A percentile compares a stretch with the other conserved stretches of the same genome.
These are phyloP conservation scores for Eupleurogrammus muticus DNA, from an alignment of 2,797 vertebrate species.

Conservation along the genomic window DNA sequence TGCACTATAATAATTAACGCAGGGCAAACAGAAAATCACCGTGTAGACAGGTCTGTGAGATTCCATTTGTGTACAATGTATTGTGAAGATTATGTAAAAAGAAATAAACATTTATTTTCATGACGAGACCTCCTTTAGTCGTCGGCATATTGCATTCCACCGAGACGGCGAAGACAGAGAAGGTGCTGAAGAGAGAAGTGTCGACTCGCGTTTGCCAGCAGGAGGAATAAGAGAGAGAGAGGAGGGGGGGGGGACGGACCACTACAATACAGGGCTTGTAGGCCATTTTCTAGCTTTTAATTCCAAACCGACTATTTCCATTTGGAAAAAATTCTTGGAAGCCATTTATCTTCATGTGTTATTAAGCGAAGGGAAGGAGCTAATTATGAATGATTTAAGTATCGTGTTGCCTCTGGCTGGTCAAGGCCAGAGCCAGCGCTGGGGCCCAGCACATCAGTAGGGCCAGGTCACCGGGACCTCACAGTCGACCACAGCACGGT, in stretches of 20 bases:
- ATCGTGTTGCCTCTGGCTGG: slow-evolving; percentile 74
- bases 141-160: not conserved
- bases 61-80: slow-evolving; percentile 32
- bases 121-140: slow-evolving; percentile 7
- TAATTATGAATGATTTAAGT: slow-evolving; percentile 82
- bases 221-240: slow-evolving; percentile 17
- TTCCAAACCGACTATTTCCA: slow-evolving; percentile 80
- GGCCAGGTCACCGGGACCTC: slow-evolving; percentile 78
- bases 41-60: slow-evolving; percentile 2
- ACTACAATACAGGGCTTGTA: slow-evolving; percentile 59
- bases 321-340: slow-evolving; percentile 77
- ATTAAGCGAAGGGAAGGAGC: slow-evolving; percentile 77
- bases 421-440: slow-evolving; percentile 63
- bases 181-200: not conserved
- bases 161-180: not conserved
- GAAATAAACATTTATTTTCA: slow-evolving; percentile 74
- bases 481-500: slow-evolving; percentile 64
- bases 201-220: slow-evolving; percentile 24
- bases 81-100: slow-evolving; percentile 54
- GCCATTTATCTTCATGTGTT: slow-evolving; percentile 76
- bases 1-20: not conserved
- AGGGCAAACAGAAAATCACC: slow-evolving; percentile 3
- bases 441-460: slow-evolving; percentile 57
- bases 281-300: slow-evolving; percentile 51
- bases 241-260: no score